phyloP scores from a whole-genome alignment of 2,797 vertebrate species.

The Ctenopoma kingsleyae region DNA sequence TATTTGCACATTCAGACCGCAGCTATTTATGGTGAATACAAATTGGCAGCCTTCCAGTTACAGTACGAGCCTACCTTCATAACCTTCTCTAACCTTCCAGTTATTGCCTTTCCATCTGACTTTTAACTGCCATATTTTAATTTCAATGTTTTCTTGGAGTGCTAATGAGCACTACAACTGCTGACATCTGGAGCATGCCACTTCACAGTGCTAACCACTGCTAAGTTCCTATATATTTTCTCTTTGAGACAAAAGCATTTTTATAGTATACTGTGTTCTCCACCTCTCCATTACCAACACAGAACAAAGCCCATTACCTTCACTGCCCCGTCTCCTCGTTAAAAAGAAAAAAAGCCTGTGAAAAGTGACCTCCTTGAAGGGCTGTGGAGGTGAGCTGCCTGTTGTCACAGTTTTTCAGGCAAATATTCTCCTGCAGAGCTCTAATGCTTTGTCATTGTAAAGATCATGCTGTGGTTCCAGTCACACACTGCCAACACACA shows the following conservation, averaged over 20 bases:
- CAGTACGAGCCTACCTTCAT: neutral
- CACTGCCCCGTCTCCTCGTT: slow-evolving; percentile 46
- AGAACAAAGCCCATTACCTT: slow-evolving; percentile 48
- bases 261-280: slow-evolving; percentile 16
- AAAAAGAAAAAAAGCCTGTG: slow-evolving; percentile 51
- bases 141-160: slow-evolving; percentile 34
- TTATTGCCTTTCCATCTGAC: slow-evolving; percentile 9
- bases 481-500: slow-evolving; percentile 4
- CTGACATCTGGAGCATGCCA: slow-evolving; percentile 52
- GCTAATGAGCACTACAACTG: slow-evolving; percentile 45
- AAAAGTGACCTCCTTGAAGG: slow-evolving; percentile 34
- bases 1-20: slow-evolving; percentile 12
- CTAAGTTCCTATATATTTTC: slow-evolving; percentile 20
- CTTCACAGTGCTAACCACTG: slow-evolving; percentile 41
- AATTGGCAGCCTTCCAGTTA: neutral
- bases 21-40: slow-evolving; percentile 19
- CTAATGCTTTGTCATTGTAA: slow-evolving; percentile 29
- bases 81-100: slow-evolving; percentile 24
- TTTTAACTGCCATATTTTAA: slow-evolving; percentile 29
- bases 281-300: slow-evolving; percentile 32
- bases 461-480: slow-evolving; percentile 11
- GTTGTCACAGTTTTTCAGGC: slow-evolving; percentile 30
- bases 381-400: slow-evolving; percentile 31
- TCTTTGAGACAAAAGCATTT: slow-evolving; percentile 28
- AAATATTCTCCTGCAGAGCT: slow-evolving; percentile 18